A percentile compares a stretch with the other conserved stretches of the same genome.
phyloP scores from a whole-genome alignment of 2,797 vertebrate species.

The Fratercula arctica region DNA sequence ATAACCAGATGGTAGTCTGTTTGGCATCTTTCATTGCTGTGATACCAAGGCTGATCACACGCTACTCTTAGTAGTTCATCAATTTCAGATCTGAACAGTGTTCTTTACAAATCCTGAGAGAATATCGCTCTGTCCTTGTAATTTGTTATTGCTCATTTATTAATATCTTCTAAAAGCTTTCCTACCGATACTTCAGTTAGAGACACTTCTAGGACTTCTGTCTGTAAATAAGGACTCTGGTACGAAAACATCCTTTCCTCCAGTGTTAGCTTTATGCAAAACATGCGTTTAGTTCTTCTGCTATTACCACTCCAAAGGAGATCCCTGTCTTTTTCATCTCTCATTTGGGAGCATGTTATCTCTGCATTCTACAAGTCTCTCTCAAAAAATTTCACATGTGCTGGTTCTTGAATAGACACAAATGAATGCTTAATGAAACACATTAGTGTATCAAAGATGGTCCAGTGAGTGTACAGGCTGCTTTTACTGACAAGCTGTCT shows the following conservation, averaged over 20 bases:
- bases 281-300: background rate
- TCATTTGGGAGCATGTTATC: background rate
- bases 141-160: background rate
- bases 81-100: background rate
- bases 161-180: background rate
- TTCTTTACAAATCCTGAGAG: background rate
- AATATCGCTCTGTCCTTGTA: background rate
- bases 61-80: background rate
- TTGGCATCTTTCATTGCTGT: conserved; percentile 7
- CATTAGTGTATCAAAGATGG: background rate
- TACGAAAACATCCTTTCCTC: background rate
- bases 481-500: background rate
- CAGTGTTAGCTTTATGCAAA: background rate
- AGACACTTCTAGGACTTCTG: background rate
- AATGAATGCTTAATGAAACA: background rate
- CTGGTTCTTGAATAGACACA: background rate
- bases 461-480: background rate
- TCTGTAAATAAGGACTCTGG: background rate
- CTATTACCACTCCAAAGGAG: background rate
- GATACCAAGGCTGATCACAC: background rate
- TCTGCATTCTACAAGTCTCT: background rate
- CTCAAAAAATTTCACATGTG: background rate
- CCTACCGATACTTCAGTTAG: background rate
- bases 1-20: background rate
- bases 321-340: background rate